Evolutionary conservation across 2,797 vertebrate species (phyloP).

Genomic region (Percopsis omiscomaycus): DNA sequence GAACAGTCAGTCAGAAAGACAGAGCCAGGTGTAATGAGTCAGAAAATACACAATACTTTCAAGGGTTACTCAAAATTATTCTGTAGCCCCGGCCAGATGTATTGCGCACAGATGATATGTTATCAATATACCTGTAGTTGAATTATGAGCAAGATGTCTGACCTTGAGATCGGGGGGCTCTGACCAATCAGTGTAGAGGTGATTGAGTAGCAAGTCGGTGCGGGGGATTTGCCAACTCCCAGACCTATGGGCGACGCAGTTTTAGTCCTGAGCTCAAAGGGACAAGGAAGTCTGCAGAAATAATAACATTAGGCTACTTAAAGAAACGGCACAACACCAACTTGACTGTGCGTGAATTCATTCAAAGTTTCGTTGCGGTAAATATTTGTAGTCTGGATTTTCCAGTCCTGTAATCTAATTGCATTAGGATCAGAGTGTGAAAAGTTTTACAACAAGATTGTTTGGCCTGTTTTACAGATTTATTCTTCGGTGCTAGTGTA

Average conservation of each 20-base stretch:
- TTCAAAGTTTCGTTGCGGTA: no score
- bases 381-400: no score
- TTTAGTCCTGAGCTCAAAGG: slow-evolving; percentile 29
- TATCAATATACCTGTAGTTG: slow-evolving; percentile 45
- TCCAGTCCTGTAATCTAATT: no score
- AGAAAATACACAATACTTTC: not conserved
- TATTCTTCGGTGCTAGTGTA: not conserved
- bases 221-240: slow-evolving; percentile 43
- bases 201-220: slow-evolving; percentile 43
- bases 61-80: not conserved
- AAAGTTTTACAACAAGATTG: not conserved
- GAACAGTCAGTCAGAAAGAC: not conserved
- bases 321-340: not conserved
- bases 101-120: not conserved
- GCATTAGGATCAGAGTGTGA: no score
- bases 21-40: not conserved
- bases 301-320: not conserved
- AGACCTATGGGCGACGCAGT: slow-evolving; percentile 11
- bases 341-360: no score
- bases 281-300: slow-evolving; percentile 15
- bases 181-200: slow-evolving; percentile 72
- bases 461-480: not conserved
- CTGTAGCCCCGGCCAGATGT: not conserved
- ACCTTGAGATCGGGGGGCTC: slow-evolving; percentile 32
- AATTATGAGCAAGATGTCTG: slow-evolving; percentile 25